These are phyloP conservation scores for Eulemur coronatus DNA, from an alignment of 2,797 vertebrate genomes.

Conservation along the genomic window DNA sequence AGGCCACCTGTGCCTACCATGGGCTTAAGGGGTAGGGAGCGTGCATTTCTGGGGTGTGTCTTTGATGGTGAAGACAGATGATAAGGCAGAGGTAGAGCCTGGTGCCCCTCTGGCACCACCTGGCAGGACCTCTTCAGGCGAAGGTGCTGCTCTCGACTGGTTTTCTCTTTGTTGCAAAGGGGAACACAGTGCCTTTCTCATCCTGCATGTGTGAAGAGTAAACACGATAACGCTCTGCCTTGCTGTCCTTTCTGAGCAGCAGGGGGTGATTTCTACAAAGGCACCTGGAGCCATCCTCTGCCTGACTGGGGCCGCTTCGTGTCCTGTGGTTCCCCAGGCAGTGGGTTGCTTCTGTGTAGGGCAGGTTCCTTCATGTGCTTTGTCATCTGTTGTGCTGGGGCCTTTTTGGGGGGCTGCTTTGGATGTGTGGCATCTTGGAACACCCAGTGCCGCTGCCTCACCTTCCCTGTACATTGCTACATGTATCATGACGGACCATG, in stretches of 20 bases:
- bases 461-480: fast-evolving
- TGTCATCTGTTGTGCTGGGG: not conserved
- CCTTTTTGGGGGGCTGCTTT: not conserved
- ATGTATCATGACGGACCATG: fast-evolving
- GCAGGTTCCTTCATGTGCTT: not conserved
- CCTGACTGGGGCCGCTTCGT: not conserved
- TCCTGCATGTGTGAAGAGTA: fast-evolving
- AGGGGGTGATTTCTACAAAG: not conserved
- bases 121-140: fast-evolving
- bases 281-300: not conserved
- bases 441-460: not conserved
- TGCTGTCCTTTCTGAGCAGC: not conserved
- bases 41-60: no score
- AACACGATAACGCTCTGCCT: fast-evolving
- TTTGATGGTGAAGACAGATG: not conserved
- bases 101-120: fast-evolving
- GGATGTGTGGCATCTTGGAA: not conserved
- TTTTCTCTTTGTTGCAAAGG: not conserved
- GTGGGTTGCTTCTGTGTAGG: not conserved
- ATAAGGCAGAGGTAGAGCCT: not conserved
- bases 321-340: not conserved
- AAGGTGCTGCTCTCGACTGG: not conserved
- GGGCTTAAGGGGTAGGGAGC: not conserved
- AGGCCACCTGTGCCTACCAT: no score
- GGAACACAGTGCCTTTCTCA: fast-evolving